These are phyloP conservation scores for Sycobia sp. DNA, from an alignment of 1,140 invertebrate genomes.

Conservation along the genomic window DNA sequence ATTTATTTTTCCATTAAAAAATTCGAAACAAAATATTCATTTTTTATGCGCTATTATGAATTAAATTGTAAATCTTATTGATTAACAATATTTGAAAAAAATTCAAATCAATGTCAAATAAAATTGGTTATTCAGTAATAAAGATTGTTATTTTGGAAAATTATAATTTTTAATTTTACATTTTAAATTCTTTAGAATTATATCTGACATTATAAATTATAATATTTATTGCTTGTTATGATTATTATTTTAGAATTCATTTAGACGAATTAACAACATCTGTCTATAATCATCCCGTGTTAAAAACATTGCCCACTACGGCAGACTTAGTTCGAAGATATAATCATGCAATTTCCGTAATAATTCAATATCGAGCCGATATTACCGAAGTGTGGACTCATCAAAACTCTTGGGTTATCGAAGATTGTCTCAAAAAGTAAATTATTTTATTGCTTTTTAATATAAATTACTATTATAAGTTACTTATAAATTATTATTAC, in stretches of 20 bases:
- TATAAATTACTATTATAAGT: too few species aligned
- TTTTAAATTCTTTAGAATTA: too few species aligned
- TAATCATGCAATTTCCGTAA: constrained; percentile 67
- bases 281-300: constrained; percentile 72
- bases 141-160: too few species aligned
- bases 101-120: too few species aligned
- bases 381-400: constrained; percentile 81
- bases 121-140: too few species aligned
- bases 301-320: constrained; percentile 72
- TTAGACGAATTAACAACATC: constrained; percentile 74
- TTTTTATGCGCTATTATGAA: background rate
- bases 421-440: constrained; percentile 54
- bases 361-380: constrained; percentile 74
- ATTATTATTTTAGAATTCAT: constrained; percentile 70
- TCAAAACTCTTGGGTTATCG: constrained; percentile 72
- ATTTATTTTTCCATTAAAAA: constrained; percentile 13
- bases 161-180: too few species aligned
- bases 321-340: constrained; percentile 75
- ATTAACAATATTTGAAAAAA: too few species aligned
- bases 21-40: too few species aligned
- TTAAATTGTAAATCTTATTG: background rate
- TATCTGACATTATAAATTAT: too few species aligned
- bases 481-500: background rate
- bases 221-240: constrained; percentile 9
- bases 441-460: background rate